Base-by-base conservation (phyloP, 2,888 invertebrate genomes). In the Tigriopus californicus region DNA sequence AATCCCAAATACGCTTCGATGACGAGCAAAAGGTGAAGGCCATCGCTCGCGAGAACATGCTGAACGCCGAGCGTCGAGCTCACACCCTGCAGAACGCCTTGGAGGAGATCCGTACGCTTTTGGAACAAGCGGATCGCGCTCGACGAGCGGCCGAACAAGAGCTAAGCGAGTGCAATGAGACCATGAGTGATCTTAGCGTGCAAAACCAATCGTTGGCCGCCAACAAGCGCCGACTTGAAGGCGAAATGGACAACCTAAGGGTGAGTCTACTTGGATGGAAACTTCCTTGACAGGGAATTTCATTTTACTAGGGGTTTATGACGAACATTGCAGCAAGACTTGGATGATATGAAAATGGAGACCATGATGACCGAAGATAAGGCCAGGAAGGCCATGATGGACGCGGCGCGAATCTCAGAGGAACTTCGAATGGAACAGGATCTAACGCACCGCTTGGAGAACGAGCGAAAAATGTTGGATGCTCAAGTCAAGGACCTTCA, bases 341-440 rank as follows among this genome's bases (percentile, higher is more conserved):
- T 98, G 72, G 97, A 97, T 74, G 97, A 97, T 76, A 83, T 95
- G 71, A 80, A 94, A 76, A 91, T 90, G 78, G 97, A 97, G 76
- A 90, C 95, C 74, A 94, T 92, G 82, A 88, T 88, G 79, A 90
- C 92, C 67, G 97, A 98, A 74, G 98, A 98, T 77, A 90, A 91
- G 79, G 89, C 90, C 68, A 92, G 92, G 84, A 91, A 92, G 79
- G 92, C 94, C 56, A 91, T 92, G 89, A 88, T 91, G 67, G 97
- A 98, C 74, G 95, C 97, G 67, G 92, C 95, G 68, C 83, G 95
- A 72, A 80, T 97, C 62, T 94, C 95, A 65, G 95, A 98, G 74
- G 97, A 98, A 72, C 86, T 97, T 73, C 83, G 95, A 72, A 92
- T 94, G 68, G 97, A 98, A 76, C 97, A 98, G 76, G 97, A 98